A percentile compares a stretch with the other conserved stretches of the same genome.
Evolutionary conservation across 64 coral and sea anemone species (phyloP).

Genomic region (Acropora yongei): DNA sequence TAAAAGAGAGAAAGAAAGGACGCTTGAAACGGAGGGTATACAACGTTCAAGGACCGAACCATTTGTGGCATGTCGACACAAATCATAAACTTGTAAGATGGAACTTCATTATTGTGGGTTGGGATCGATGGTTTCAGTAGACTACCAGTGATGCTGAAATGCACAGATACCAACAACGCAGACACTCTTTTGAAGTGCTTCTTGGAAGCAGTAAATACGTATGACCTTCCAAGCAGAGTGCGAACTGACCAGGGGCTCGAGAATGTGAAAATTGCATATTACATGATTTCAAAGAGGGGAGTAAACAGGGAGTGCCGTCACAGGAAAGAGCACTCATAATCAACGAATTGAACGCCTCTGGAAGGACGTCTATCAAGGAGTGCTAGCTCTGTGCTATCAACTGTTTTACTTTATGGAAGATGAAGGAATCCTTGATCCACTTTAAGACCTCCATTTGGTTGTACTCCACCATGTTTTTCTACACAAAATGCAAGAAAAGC

Average conservation of each 20-base stretch:
- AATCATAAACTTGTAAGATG: conserved; percentile 67
- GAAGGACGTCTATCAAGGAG: conserved; percentile 66
- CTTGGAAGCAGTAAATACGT: neutral
- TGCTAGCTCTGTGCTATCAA: conserved; percentile 55
- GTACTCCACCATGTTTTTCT: conserved; percentile 80
- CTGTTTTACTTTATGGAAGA: conserved; percentile 25
- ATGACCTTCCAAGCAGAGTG: neutral
- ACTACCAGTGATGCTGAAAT: conserved; percentile 65
- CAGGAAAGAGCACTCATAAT: conserved; percentile 76
- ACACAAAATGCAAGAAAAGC: conserved; percentile 61
- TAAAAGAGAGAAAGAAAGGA: conserved; percentile 54
- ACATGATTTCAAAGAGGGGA: conserved; percentile 42
- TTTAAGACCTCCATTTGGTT: conserved; percentile 62
- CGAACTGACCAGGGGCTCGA: neutral
- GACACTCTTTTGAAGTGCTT: conserved; percentile 58
- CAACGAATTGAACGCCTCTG: conserved; percentile 59
- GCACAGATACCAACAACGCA: conserved; percentile 76
- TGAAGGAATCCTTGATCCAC: conserved; percentile 62
- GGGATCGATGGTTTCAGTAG: conserved; percentile 81
- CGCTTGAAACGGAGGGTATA: conserved; percentile 66
- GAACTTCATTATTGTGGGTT: conserved; percentile 77
- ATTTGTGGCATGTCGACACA: conserved; percentile 58
- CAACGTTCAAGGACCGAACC: conserved; percentile 37
- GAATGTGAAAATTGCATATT: neutral
- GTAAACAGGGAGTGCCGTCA: conserved; percentile 74